These are phyloP conservation scores for Pyrochroa serraticornis DNA, from an alignment of 2,888 invertebrate genomes.

Conservation along the genomic window DNA sequence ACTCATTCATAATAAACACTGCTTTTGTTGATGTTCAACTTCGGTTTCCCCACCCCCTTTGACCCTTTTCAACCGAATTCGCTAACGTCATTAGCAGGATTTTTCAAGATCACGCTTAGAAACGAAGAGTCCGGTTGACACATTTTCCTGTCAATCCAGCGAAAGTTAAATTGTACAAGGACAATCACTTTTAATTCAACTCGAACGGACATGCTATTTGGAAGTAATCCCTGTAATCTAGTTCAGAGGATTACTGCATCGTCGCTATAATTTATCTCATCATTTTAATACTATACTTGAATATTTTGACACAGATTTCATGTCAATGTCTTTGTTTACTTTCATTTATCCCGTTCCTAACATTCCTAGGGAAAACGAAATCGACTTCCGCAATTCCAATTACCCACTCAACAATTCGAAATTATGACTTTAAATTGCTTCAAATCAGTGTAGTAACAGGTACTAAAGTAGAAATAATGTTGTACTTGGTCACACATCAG, in stretches of 20 bases:
- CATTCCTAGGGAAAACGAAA: too few species aligned
- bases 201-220: not conserved
- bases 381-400: too few species aligned
- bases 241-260: too few species aligned
- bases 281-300: too few species aligned
- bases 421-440: too few species aligned
- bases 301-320: not conserved
- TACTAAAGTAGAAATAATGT: too few species aligned
- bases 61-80: not conserved
- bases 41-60: too few species aligned
- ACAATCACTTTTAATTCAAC: conserved; percentile 36
- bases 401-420: too few species aligned
- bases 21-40: not conserved
- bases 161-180: conserved; percentile 41
- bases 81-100: not conserved
- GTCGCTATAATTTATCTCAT: too few species aligned
- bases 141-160: conserved; percentile 25
- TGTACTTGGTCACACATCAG: too few species aligned
- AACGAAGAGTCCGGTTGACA: conserved; percentile 10
- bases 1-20: not conserved
- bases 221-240: conserved; percentile 5
- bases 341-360: too few species aligned
- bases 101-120: conserved; percentile 3
- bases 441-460: too few species aligned
- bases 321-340: not conserved